phyloP scores from a whole-genome alignment of 2,888 invertebrate species.

The Eristalinus aeneus region DNA sequence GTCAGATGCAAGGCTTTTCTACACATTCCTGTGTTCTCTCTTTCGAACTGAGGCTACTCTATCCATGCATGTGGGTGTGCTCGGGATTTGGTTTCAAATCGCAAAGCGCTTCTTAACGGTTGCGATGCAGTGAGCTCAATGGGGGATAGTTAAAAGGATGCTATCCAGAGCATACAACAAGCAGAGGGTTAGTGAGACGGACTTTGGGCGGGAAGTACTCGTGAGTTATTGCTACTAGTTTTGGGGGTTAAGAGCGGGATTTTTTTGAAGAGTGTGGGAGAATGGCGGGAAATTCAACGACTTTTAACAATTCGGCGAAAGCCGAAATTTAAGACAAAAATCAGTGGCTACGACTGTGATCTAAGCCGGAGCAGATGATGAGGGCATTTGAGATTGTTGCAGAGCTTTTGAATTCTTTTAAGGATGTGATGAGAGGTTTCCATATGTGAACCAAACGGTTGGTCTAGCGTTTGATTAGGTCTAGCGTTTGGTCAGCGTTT shows the following conservation, averaged over 20 bases:
- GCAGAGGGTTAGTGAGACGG: not conserved
- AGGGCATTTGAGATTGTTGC: no score
- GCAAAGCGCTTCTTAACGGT: not conserved
- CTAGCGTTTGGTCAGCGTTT: no score
- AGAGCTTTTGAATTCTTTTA: no score
- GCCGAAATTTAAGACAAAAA: no score
- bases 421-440: no score
- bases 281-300: no score
- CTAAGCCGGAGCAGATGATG: no score
- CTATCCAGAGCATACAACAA: not conserved
- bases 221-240: not conserved
- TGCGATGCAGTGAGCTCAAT: not conserved
- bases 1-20: not conserved
- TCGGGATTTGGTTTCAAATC: not conserved
- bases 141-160: not conserved
- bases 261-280: no score
- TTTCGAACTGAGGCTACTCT: not conserved
- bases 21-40: not conserved
- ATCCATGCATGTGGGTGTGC: constrained; percentile 18
- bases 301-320: no score
- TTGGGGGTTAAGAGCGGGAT: not conserved
- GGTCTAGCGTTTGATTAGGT: no score
- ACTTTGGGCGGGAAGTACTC: not conserved
- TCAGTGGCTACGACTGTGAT: no score
- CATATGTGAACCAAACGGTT: no score